Conservation (phyloP, 1,140 invertebrate genomes). For the Lasioglossum baleicum region DNA sequence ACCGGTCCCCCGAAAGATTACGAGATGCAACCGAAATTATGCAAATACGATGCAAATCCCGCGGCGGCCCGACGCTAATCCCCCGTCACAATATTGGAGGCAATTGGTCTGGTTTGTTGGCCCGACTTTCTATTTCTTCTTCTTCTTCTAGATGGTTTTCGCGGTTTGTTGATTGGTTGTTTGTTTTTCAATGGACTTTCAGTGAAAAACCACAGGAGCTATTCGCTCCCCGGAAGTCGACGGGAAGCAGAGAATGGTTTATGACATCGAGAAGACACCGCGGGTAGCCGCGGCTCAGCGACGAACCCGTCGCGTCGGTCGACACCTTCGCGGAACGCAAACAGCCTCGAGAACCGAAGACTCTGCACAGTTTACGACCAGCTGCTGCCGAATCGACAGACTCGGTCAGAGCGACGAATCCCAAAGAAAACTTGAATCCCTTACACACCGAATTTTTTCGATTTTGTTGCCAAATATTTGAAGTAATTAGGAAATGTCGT, state of each 20-base stretch:
- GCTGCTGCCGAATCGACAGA: not conserved
- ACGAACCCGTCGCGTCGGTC: conserved; percentile 5
- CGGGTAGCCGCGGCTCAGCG: not conserved
- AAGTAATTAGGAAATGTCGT: no score
- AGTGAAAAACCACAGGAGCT: not conserved
- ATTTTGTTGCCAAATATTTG: no score
- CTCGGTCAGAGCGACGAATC: no score
- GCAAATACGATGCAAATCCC: conserved; percentile 79
- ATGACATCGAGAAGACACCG: conserved; percentile 5
- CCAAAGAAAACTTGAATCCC: no score
- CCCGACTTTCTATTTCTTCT: conserved; percentile 12
- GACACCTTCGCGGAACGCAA: conserved; percentile 10
- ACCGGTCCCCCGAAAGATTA: conserved; percentile 66
- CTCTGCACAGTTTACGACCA: conserved; percentile 10
- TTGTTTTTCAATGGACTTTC: conserved; percentile 12
- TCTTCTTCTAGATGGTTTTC: no score
- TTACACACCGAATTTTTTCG: no score
- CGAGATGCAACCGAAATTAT: conserved; percentile 77
- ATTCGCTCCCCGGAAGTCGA: conserved; percentile 32
- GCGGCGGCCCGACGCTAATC: conserved; percentile 75
- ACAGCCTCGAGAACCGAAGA: not conserved
- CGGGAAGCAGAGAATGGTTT: conserved; percentile 18
- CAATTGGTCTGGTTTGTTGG: conserved; percentile 75
- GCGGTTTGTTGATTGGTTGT: not conserved
- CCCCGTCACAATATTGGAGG: conserved; percentile 78